A percentile compares a stretch with the other conserved stretches of the same genome.
Evolutionary conservation across 2,888 invertebrate genomes (phyloP).

Genomic region (Noctua janthina): DNA sequence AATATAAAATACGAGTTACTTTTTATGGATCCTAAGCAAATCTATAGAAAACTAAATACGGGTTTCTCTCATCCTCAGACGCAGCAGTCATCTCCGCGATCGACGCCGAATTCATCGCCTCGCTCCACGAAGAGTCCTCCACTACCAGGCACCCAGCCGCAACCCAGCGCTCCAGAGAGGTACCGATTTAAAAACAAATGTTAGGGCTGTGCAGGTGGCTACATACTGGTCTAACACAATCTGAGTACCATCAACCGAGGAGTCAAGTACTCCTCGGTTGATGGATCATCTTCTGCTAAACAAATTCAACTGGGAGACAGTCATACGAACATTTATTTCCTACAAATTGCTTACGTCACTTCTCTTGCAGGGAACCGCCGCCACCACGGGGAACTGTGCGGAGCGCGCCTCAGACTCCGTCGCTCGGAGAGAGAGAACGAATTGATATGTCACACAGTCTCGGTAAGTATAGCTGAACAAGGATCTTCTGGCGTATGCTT

Average conservation of each 20-base stretch:
- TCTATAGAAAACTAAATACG: background rate
- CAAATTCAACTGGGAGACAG: background rate
- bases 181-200: constrained; percentile 46
- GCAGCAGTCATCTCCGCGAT: constrained; percentile 96
- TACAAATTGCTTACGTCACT: background rate
- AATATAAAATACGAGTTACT: background rate
- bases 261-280: too few relatives aligned
- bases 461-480: constrained; percentile 73
- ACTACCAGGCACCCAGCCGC: constrained; percentile 90
- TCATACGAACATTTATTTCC: background rate
- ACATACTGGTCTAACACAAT: too few relatives aligned
- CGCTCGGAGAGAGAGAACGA: constrained; percentile 86
- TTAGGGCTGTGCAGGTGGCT: too few relatives aligned
- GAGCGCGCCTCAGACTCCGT: constrained; percentile 91
- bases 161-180: constrained; percentile 85
- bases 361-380: constrained; percentile 74
- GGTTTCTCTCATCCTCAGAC: constrained; percentile 87
- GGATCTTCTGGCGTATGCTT: background rate
- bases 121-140: constrained; percentile 96
- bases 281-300: background rate
- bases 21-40: background rate
- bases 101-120: constrained; percentile 96
- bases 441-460: constrained; percentile 89
- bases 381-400: constrained; percentile 83
- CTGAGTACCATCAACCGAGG: too few relatives aligned